Evolutionary conservation across 2,113 vertebrate genomes (phyloP), one percentile per base, ranked within the genome.

Genomic region (Phaetusa simplex): DNA sequence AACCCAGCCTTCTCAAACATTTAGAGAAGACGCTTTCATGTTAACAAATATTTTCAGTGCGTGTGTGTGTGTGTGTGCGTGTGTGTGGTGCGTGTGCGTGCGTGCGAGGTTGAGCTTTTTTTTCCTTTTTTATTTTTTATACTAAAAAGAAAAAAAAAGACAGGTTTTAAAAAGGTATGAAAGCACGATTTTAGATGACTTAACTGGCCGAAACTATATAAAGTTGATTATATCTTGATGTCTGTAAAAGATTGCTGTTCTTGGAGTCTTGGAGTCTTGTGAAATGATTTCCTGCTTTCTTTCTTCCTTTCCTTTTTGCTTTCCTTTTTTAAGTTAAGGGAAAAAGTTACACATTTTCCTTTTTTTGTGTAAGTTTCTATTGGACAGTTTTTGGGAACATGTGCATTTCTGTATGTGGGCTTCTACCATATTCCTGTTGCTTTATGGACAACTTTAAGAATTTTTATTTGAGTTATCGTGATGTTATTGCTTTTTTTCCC

Each of bases 101-200:
- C 55, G 82, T 24, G 88, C 9, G 71, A 97, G 88, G 77, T 97
- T 96, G 93, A 98, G 91, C 96, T 95, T 90, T 95, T 90, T 82
- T 98, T 98, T 97, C 94, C 98, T 98, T 98, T 97, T 98, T 98
- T 96, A 91, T 98, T 98, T 97, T 98, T 98, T 98, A 98, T 98
- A 97, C 96, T 97, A 98, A 97, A 97, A 95, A 94, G 58, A 98
- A 93, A 95, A 93, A 98, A 98, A 98, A 98, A 98, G 98, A 98
- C 91, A 96, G 98, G 98, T 98, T 98, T 97, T 98, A 97, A 98
- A 97, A 97, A 97, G 98, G 97, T 98, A 97, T 98, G 97, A 98
- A 98, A 98, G 98, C 98, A 98, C 98, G 97, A 98, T 98, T 98
- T 98, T 98, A 98, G 98, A 98, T 98, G 98, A 98, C 84, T 97